Base-by-base conservation (phyloP, 2,888 invertebrate genomes). In the Charanyca ferruginea region DNA sequence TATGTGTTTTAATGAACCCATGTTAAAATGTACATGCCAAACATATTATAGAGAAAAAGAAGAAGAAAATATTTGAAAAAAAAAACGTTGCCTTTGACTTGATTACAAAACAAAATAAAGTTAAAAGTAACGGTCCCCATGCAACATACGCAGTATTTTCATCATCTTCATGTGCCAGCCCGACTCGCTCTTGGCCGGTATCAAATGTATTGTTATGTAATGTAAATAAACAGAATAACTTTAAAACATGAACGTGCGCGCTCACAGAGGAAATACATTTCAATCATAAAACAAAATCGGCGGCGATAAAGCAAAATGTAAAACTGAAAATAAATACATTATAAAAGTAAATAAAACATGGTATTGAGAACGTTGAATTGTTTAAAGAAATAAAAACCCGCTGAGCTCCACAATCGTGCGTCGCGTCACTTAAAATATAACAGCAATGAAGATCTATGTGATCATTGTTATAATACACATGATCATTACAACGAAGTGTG, bases 281-380 rank as follows among this genome's bases (percentile, higher is more conserved):
- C 23, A 61, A 51, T 52, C 47, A 28, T 38, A 52, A 55, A 57
- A 45, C 9, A 13, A 45, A 52, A 28, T 4, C 38, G 22, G 18
- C 35, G 3, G 20, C 45, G 9, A 38, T 73, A 73, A 73, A 73
- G 54, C 0, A 47, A 44, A 58, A 18, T 38, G 58, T 55, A 38
- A 59, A 62, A 73, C 68, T 55, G 49, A 62, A 62, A 55, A 11
- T 11, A n/a, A n/a, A n/a, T 42, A 38, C 1, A 25, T 62, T 62
- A 47, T 57, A 54, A 59, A 74, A 74, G 22, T 44, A 42, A 28
- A 48, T 54, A 47, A 64, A 53, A 57, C 28, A 28, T 42, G 1
- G 16, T 38, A 23, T 35, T n/a, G 8, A 23, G 18, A 58, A 38
- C 25, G 22, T 48, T 44, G 20, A 23, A 49, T 38, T 35, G 20